Conservation (phyloP, 2,797 vertebrate species). For the Thripadectes ignobilis region DNA sequence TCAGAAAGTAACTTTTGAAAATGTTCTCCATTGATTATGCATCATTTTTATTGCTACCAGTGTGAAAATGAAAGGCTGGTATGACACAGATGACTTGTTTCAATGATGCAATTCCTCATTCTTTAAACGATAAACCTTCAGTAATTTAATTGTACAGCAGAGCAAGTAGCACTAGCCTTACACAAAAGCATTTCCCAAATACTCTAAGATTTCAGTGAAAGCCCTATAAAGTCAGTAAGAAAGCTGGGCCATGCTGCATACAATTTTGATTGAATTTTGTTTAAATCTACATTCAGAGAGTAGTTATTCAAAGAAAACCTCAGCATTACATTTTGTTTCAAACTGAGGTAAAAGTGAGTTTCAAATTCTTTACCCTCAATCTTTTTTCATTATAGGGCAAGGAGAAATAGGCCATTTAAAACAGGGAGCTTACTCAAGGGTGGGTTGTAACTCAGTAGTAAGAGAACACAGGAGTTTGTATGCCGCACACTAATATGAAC, state of each 20-base stretch:
- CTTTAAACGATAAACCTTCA: not conserved
- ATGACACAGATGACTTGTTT: not conserved
- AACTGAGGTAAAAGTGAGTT: not conserved
- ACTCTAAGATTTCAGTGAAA: not conserved
- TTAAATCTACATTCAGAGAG: not conserved
- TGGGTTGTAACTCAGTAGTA: not conserved
- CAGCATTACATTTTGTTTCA: not conserved
- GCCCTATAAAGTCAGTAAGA: not conserved
- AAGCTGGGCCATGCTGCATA: not conserved
- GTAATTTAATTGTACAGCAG: not conserved
- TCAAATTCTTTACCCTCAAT: not conserved
- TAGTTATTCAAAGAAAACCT: not conserved
- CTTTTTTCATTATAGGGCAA: not conserved
- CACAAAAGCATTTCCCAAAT: not conserved
- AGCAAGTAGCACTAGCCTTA: not conserved
- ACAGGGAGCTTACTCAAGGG: not conserved
- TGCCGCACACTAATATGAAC: not conserved
- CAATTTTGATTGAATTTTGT: not conserved
- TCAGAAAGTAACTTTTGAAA: not conserved
- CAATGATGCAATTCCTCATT: not conserved
- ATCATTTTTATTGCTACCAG: not conserved
- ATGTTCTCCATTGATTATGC: not conserved
- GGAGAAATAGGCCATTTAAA: not conserved
- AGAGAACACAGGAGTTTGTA: not conserved
- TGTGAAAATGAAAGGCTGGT: not conserved